phyloP scores from a whole-genome alignment of 2,888 invertebrate genomes.

The Lamellibrachia columna region DNA sequence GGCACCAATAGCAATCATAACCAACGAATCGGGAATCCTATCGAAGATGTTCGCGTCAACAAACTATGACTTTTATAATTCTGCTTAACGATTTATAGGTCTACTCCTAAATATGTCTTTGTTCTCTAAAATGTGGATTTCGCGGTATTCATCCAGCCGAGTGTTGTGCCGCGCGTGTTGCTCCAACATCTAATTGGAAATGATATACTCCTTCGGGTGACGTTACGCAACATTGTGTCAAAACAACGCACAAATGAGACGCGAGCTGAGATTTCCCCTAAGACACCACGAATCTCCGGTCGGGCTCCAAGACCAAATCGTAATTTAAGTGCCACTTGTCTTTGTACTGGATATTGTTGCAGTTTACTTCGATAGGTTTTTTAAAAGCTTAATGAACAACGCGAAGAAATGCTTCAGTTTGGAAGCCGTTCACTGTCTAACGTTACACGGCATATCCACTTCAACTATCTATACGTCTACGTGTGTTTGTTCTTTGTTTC shows the following conservation, averaged over 20 bases:
- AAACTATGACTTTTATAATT: background rate
- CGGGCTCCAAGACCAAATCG: background rate
- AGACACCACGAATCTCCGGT: background rate
- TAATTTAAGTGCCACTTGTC: constrained; percentile 1
- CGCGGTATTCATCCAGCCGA: background rate
- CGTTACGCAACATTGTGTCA: background rate
- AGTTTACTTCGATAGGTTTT: background rate
- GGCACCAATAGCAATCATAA: background rate
- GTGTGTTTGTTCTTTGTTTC: too few relatives aligned
- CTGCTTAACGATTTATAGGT: background rate
- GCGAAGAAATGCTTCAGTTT: background rate
- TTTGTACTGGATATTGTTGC: background rate
- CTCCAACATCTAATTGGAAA: background rate
- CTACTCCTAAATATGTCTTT: background rate
- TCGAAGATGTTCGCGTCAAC: background rate
- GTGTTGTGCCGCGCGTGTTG: background rate
- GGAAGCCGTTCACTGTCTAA: background rate
- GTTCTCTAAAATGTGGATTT: background rate
- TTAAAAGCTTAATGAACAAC: background rate
- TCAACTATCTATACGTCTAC: background rate
- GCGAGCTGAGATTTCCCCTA: background rate
- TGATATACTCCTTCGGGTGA: background rate
- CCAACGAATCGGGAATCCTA: too few relatives aligned
- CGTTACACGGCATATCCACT: background rate
- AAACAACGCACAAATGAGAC: background rate